A percentile compares a stretch with the other conserved stretches of the same genome.
These are phyloP conservation scores for Nomada ferruginata DNA, from an alignment of 2,888 invertebrate genomes.

Conservation along the genomic window DNA sequence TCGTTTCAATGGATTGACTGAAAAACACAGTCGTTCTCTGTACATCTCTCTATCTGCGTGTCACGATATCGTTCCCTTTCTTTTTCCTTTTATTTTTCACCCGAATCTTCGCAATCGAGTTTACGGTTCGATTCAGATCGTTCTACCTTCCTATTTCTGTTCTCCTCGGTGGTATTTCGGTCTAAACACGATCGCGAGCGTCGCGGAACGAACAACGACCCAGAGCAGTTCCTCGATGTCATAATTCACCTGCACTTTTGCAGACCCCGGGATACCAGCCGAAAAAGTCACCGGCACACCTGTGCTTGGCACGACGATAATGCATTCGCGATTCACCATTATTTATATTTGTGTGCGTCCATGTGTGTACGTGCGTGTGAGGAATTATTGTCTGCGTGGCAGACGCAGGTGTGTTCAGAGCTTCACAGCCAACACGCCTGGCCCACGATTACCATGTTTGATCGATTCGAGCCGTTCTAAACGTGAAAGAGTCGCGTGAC, in stretches of 20 bases:
- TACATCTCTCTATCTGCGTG: not conserved
- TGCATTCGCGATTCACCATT: constrained; percentile 19
- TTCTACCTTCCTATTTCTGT: not conserved
- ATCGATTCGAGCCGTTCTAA: constrained; percentile 43
- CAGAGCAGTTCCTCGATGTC: constrained; percentile 22
- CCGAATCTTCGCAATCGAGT: constrained; percentile 16
- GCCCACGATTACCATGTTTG: constrained; percentile 36
- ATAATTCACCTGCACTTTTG: constrained; percentile 51
- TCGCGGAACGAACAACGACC: not conserved
- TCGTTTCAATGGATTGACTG: constrained; percentile 40
- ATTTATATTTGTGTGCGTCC: not conserved
- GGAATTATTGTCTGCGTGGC: constrained; percentile 41
- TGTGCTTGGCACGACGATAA: constrained; percentile 52
- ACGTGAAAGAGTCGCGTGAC: constrained; percentile 37
- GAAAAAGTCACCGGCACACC: constrained; percentile 53
- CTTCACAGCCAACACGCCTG: constrained; percentile 3
- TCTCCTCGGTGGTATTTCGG: not conserved
- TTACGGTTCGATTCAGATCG: constrained; percentile 3
- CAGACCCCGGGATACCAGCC: constrained; percentile 20
- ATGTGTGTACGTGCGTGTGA: not conserved
- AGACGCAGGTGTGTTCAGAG: constrained; percentile 41
- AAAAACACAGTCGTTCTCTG: constrained; percentile 25
- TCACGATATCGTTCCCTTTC: constrained; percentile 4
- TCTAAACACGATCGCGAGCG: not conserved
- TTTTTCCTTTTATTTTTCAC: not conserved